Base-by-base conservation (phyloP, 2,797 vertebrate genomes). In the Lacerta agilis region DNA sequence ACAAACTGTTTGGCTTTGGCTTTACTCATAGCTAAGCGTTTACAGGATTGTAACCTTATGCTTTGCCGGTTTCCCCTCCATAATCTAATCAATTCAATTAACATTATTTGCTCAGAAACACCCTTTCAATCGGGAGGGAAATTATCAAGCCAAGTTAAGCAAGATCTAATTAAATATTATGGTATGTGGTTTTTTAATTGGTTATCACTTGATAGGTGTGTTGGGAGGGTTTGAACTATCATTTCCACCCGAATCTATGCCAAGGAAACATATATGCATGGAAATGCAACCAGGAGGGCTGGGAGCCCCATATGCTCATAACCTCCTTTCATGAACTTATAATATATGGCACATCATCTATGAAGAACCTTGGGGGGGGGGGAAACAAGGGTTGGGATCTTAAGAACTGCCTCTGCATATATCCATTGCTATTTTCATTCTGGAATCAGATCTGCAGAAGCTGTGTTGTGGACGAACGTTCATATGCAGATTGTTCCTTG, bases 401-500 rank as follows among this genome's bases (percentile, higher is more conserved):
- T 84, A 92, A 83, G 1, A 58, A 83, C 27, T 43, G 5, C 83
- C 77, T 84, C 36, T 81, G 15, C 5, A 64, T 23, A 55, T n/a
- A 78, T 71, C 49, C 64, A 17, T 78, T 25, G 27, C 9, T 85
- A 83, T 83, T 87, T 90, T 67, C 75, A 45, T 67, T 18, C 43
- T 61, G 79, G 25, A 83, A 91, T 90, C 73, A 89, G 80, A 82
- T 29, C 2, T 69, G 27, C 2, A 83, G 78, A 7, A 86, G 73
- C 36, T 75, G 29, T 15, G 33, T 25, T 55, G 91, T 41, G 2
- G 75, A 88, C 69, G 58, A 2, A 2, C 79, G 7, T 20, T 80
- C 23, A 6, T 2, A 0, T 69, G 43, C 58, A 67, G 29, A 72
- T 86, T 89, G 72, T 61, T 87, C 85, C 85, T 0, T 5, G 91